Evolutionary conservation across 1,140 invertebrate species (phyloP).

Genomic region (Orchesella cincta): DNA sequence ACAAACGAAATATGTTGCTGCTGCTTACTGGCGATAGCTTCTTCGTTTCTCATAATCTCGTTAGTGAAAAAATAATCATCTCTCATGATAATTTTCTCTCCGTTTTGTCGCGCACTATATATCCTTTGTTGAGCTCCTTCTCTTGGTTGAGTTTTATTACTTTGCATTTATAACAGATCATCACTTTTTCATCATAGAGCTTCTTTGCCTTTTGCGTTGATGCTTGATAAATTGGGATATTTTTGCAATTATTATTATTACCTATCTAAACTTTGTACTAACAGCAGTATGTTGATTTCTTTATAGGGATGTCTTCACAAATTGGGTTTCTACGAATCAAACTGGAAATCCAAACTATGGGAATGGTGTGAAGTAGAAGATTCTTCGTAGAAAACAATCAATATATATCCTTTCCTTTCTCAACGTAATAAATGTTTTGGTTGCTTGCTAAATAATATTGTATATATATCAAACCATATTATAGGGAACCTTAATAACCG

Average conservation of each 20-base stretch:
- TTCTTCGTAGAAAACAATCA: no score
- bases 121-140: background rate
- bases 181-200: background rate
- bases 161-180: background rate
- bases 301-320: slow-evolving; percentile 84
- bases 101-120: background rate
- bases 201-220: background rate
- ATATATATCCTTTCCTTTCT: no score
- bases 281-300: no score
- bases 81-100: background rate
- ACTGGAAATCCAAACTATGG: slow-evolving; percentile 65
- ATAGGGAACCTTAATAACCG: no score
- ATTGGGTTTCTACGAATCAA: slow-evolving; percentile 82
- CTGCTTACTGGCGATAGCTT: slow-evolving; percentile 17
- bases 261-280: slow-evolving; percentile 9
- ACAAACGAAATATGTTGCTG: slow-evolving; percentile 24
- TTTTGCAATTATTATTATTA: background rate
- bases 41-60: background rate
- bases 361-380: slow-evolving; percentile 24
- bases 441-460: no score
- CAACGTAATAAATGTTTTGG: no score
- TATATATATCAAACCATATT: background rate
- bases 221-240: background rate
- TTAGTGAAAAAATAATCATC: background rate
- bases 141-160: background rate